A percentile compares a stretch with the other conserved stretches of the same genome.
These are phyloP conservation scores for Lasioglossum oenotherae DNA, from an alignment of 2,888 invertebrate genomes.

Conservation along the genomic window DNA sequence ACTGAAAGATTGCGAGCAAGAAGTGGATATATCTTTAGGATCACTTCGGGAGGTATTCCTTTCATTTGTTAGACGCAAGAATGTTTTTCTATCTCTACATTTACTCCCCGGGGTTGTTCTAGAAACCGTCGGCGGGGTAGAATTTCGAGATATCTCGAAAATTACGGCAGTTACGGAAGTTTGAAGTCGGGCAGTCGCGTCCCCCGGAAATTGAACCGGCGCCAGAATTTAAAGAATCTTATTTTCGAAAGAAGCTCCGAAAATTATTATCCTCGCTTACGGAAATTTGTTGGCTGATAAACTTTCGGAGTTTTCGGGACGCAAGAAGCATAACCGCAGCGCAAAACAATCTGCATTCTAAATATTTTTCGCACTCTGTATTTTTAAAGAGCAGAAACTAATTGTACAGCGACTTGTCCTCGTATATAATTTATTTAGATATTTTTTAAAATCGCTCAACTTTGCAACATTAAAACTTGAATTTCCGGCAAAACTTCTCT, in stretches of 20 bases:
- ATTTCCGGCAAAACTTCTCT: too few relatives aligned
- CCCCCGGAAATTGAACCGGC: slow-evolving; percentile 5
- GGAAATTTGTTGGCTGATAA: not conserved
- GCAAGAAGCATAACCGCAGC: not conserved
- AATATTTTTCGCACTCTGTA: not conserved
- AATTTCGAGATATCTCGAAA: slow-evolving; percentile 7
- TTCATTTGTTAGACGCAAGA: not conserved
- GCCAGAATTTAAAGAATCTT: slow-evolving; percentile 12
- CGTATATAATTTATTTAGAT: too few relatives aligned
- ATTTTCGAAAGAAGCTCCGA: not conserved
- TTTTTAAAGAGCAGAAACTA: too few relatives aligned
- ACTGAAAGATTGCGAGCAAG: not conserved
- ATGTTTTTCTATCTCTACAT: not conserved
- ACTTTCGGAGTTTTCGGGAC: not conserved
- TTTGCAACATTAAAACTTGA: too few relatives aligned
- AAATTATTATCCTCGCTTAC: not conserved
- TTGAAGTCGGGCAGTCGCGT: not conserved
- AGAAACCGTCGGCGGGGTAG: not conserved
- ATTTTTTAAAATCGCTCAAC: too few relatives aligned
- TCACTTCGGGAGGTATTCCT: not conserved
- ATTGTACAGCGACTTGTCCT: too few relatives aligned
- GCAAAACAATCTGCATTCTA: not conserved
- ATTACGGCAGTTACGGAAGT: not conserved
- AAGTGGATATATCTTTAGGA: not conserved
- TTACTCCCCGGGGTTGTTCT: not conserved